Percentiles rank a stretch among this genome's conserved stretches.
Conservation (phyloP, 35 echinoderm and acorn worm species). For the Eucidaris tribuloides region DNA sequence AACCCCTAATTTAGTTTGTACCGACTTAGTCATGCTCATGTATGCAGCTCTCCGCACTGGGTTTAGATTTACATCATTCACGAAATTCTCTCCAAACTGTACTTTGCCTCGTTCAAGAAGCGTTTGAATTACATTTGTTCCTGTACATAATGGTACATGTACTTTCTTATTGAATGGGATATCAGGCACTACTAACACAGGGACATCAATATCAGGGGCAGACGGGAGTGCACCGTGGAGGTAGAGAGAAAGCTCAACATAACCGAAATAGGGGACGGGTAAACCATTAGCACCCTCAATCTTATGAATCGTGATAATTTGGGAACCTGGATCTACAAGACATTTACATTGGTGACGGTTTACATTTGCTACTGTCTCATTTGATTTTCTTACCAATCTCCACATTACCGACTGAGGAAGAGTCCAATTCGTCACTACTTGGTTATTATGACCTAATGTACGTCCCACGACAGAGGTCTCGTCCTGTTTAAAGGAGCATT, state of each 20-base stretch:
- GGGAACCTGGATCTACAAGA: not conserved
- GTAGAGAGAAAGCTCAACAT: not conserved
- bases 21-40: not conserved
- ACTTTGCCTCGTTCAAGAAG: not conserved
- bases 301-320: not conserved
- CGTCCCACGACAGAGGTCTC: not conserved
- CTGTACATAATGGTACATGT: not conserved
- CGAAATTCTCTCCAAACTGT: not conserved
- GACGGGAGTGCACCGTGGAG: not conserved
- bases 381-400: no score
- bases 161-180: not conserved
- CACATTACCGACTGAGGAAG: no score
- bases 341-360: not conserved
- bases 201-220: not conserved
- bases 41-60: not conserved
- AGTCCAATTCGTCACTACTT: no score
- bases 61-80: no score
- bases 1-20: not conserved
- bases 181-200: not conserved
- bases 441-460: no score
- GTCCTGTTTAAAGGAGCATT: not conserved
- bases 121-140: not conserved
- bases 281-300: not conserved
- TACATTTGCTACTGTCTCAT: no score
- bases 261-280: not conserved